Base-by-base conservation (phyloP, 2,888 invertebrate species). In the Herminia tarsipennalis region DNA sequence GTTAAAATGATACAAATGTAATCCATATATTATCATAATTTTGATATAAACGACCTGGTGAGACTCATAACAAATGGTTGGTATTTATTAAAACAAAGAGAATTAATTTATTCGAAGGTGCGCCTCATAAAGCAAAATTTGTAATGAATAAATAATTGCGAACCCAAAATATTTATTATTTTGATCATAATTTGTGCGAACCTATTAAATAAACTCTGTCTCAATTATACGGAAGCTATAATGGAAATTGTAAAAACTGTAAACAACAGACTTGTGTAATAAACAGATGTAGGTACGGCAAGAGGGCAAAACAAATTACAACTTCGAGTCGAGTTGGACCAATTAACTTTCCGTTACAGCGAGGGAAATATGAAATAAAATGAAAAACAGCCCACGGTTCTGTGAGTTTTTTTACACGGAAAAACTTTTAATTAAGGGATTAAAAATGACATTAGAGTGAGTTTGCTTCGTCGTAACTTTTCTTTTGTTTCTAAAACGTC, bases 371-470 rank as follows among this genome's bases (percentile, higher is more conserved):
- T 89, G 85, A 81, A 88, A 88, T 85, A 86, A 89, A 89, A 88
- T 83, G 85, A 83, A 87, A 86, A 86, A 86, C 83, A 83, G 81
- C 86, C 81, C 70, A 76, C 76, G 78, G 82, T 77, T 71, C 66
- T 54, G 62, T 51, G 74, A 70, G 72, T 81, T 86, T 76, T n/a
- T 83, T 86, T 86, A 78, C 78, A 76, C 72, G 62, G 78, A 55
- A 67, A n/a, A 90, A 90, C 86, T 90, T 90, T 91, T 90, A 91
- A 90, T 89, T 89, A 91, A 88, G 86, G 89, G 86, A 88, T 89
- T 88, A 89, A 89, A 90, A 88, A 88, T 89, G 89, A 87, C 88
- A 90, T 88, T 86, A 87, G 76, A 86, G 76, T 72, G 80, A 85
- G 87, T 81, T 86, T 66, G 81, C 71, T 81, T 83, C 83, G 85